Base-by-base conservation (phyloP, 1,140 invertebrate genomes). In the Apolygus lucorum region DNA sequence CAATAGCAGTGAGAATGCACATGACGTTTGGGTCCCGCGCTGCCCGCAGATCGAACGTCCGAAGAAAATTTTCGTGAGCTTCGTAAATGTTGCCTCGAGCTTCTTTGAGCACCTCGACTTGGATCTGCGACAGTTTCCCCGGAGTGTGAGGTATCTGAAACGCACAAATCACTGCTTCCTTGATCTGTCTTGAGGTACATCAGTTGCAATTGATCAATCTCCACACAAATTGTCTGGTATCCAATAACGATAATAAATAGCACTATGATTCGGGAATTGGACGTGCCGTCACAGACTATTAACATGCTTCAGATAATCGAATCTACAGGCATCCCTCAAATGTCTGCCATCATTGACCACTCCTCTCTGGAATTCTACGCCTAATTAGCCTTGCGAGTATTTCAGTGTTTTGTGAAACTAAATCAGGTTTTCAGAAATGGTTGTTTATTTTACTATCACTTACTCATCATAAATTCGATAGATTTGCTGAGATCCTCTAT, bases 1-100 rank as follows among this genome's bases (percentile, higher is more conserved):
- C 84, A 74, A 97, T 95, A 67, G 94, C 91, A 76, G 90, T 90
- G 75, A 97, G 82, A 69, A 96, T 89, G 13, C 95, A 84, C 78
- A 96, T 92, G 26, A 96, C 88, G 76, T 92, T 89, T 76, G 93
- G 90, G 80, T 97, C 92, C 25, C 81, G 81, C 22, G 90, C 83
- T 87, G 90, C 93, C 52, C 85, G 82, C 2, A 87, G 83, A 76
- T 90, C 87, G 76, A 95, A 95, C 0, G 89, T 89, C 52, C 86
- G 83, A 2, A 93, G 86, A 78, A 93, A 95, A 52, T 85, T 81
- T 71, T 90, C 86, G 79, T 92, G 90, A 75, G 90, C 89, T 63
- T 91, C 86, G 79, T 93, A 95, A 14, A 93, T 83, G 80, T 93
- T 91, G 14, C 90, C 90, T 74, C 89, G 89, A 2, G 90, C 91